Evolutionary conservation across 2,797 vertebrate genomes (phyloP).

Genomic region (Macropodus opercularis): DNA sequence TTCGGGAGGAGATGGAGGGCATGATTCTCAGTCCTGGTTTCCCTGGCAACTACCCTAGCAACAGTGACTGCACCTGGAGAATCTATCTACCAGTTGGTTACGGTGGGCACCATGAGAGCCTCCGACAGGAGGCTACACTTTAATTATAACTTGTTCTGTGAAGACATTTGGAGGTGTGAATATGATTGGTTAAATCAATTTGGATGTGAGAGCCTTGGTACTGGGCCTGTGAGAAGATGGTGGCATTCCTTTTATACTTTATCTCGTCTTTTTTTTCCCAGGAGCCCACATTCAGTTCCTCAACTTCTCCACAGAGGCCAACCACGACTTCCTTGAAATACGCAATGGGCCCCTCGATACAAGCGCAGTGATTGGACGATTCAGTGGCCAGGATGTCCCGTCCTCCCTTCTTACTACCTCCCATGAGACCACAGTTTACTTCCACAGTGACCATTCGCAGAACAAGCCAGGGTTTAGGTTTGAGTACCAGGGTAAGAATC

Average conservation of each 20-base stretch:
- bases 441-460: conserved; percentile 98
- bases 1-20: conserved; percentile 93
- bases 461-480: conserved; percentile 97
- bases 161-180: not conserved
- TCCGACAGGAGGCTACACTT: conserved; percentile 4
- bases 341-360: conserved; percentile 95
- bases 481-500: conserved; percentile 92
- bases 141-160: conserved; percentile 1
- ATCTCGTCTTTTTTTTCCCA: conserved; percentile 49
- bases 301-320: conserved; percentile 97
- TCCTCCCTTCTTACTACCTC: conserved; percentile 93
- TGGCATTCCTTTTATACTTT: conserved; percentile 5
- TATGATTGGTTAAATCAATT: conserved; percentile 1
- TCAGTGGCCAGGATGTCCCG: conserved; percentile 89
- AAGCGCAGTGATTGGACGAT: conserved; percentile 91
- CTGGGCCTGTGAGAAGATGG: not conserved
- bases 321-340: conserved; percentile 96
- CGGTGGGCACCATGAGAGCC: conserved; percentile 82
- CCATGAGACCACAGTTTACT: conserved; percentile 94
- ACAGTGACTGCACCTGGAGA: conserved; percentile 97
- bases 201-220: not conserved
- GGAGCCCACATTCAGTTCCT: conserved; percentile 96
- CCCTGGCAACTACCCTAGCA: conserved; percentile 98
- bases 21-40: conserved; percentile 98
- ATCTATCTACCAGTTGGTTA: conserved; percentile 94